Conservation (phyloP, 2,888 invertebrate genomes). For the Pilophorus perplexus region DNA sequence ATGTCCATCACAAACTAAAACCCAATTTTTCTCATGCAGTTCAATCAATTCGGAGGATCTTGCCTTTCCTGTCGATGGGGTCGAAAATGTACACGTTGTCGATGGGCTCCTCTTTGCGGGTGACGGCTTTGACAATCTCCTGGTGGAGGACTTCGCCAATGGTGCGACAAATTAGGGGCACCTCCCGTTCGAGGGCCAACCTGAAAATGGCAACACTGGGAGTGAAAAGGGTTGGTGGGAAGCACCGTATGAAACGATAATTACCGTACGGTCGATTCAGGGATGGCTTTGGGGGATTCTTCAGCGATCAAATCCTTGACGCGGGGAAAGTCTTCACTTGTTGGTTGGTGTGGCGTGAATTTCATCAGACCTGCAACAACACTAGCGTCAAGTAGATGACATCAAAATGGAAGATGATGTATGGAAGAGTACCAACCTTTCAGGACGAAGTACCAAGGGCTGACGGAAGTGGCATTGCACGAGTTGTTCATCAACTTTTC, state of each 20-base stretch:
- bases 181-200: not conserved
- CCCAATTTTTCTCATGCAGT: too few relatives aligned
- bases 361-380: too few relatives aligned
- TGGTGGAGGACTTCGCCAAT: not conserved
- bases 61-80: not conserved
- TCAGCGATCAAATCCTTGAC: too few relatives aligned
- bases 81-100: slow-evolving; percentile 20
- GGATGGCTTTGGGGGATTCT: too few relatives aligned
- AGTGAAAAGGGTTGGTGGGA: not conserved
- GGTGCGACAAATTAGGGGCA: not conserved
- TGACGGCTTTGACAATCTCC: slow-evolving; percentile 12
- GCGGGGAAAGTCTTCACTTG: too few relatives aligned
- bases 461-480: too few relatives aligned
- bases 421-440: slow-evolving; percentile 1
- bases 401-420: too few relatives aligned
- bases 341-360: too few relatives aligned
- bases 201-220: not conserved
- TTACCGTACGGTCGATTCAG: too few relatives aligned
- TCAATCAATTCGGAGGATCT: not conserved
- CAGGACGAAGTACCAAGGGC: slow-evolving; percentile 18
- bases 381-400: too few relatives aligned
- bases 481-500: not conserved
- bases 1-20: too few relatives aligned
- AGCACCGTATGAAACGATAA: too few relatives aligned
- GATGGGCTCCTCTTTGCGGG: not conserved